Conservation (phyloP, 2,797 vertebrate species). For the Sebastes itinus region DNA sequence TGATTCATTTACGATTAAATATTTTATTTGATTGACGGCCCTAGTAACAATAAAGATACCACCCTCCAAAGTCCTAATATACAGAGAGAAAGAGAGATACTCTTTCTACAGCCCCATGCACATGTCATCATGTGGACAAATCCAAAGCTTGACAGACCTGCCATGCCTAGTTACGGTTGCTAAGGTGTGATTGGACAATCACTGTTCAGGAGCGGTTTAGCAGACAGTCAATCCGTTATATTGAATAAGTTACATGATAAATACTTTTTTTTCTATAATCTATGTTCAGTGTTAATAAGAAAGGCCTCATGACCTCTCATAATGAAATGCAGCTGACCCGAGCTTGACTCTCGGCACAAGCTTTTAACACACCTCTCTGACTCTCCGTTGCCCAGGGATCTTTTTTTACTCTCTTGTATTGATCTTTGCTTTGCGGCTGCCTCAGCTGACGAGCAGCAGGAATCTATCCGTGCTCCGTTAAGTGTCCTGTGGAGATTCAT, state of each 20-base stretch:
- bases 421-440: constrained; percentile 64
- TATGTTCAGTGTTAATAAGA: neutral
- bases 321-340: constrained; percentile 60
- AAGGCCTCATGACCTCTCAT: constrained; percentile 7
- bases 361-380: constrained; percentile 61
- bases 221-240: neutral
- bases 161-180: neutral
- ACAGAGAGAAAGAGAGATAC: neutral
- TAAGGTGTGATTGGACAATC: neutral
- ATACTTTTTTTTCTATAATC: neutral
- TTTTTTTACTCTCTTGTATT: constrained; percentile 48
- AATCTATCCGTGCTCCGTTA: constrained; percentile 52
- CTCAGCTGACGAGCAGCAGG: constrained; percentile 52
- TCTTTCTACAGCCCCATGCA: neutral
- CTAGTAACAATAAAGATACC: neutral
- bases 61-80: neutral
- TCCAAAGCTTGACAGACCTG: neutral
- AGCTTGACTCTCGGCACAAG: constrained; percentile 39
- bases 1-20: no score
- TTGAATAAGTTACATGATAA: neutral
- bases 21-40: no score
- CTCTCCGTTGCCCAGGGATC: constrained; percentile 26
- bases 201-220: neutral
- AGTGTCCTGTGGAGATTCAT: constrained; percentile 62
- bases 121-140: neutral